Conservation (phyloP, 2,797 vertebrate species). For the Scleropages formosus region DNA sequence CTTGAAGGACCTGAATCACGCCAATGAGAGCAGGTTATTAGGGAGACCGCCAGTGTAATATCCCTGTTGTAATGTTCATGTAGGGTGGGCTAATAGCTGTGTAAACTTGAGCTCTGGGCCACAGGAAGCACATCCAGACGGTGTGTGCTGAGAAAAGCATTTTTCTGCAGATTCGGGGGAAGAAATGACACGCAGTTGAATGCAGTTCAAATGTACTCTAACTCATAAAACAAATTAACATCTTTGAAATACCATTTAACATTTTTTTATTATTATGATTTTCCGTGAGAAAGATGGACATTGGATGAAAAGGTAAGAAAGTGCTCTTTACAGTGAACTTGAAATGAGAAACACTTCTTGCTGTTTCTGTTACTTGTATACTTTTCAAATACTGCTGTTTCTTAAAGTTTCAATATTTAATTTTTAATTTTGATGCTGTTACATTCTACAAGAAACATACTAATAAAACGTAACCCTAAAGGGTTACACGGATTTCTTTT, state of each 20-base stretch:
- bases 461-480: too few relatives aligned
- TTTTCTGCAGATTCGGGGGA: constrained; percentile 61
- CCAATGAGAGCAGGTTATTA: constrained; percentile 77
- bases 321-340: neutral
- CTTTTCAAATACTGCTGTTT: too few relatives aligned
- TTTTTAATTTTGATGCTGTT: too few relatives aligned
- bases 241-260: neutral
- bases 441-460: too few relatives aligned
- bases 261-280: neutral
- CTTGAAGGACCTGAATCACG: constrained; percentile 80
- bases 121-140: constrained; percentile 87
- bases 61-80: constrained; percentile 62
- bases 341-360: too few relatives aligned
- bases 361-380: too few relatives aligned
- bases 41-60: constrained; percentile 81
- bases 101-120: constrained; percentile 71
- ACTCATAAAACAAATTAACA: constrained; percentile 17
- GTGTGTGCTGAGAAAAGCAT: constrained; percentile 80
- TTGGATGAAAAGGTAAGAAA: neutral
- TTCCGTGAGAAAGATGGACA: neutral
- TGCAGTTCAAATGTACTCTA: constrained; percentile 59
- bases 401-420: too few relatives aligned
- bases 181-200: constrained; percentile 73
- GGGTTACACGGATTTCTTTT: too few relatives aligned
- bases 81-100: constrained; percentile 77